Evolutionary conservation across 2,888 invertebrate species (phyloP).

Genomic region (Nomada ruficornis): DNA sequence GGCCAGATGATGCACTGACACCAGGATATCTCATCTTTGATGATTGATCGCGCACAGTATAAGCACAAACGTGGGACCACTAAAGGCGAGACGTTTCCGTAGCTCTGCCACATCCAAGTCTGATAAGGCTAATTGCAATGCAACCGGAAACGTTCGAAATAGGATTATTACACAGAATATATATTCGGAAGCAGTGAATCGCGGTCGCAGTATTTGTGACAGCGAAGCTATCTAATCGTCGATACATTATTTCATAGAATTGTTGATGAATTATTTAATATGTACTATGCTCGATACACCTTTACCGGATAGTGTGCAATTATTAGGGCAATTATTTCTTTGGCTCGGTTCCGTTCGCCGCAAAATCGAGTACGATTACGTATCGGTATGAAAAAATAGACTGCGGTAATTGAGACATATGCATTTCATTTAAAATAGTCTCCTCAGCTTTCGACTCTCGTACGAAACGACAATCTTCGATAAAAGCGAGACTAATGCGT

Average conservation of each 20-base stretch:
- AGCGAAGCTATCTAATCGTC: too few relatives aligned
- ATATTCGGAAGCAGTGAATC: not conserved
- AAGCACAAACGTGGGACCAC: conserved; percentile 3
- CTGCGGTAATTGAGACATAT: not conserved
- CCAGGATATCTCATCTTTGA: conserved; percentile 32
- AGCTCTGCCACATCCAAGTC: conserved; percentile 1
- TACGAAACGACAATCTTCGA: not conserved
- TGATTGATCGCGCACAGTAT: conserved; percentile 18
- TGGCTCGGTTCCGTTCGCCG: conserved; percentile 15
- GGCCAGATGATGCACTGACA: conserved; percentile 16
- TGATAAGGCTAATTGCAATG: conserved; percentile 32
- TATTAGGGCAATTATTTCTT: conserved; percentile 3
- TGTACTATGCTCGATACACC: too few relatives aligned
- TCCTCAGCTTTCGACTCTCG: not conserved
- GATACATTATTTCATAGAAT: too few relatives aligned
- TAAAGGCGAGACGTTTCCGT: conserved; percentile 38
- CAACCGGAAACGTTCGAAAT: conserved; percentile 20
- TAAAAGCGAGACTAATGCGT: not conserved
- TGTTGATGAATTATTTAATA: too few relatives aligned
- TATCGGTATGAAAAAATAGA: not conserved
- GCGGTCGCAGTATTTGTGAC: too few relatives aligned
- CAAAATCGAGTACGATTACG: conserved; percentile 5
- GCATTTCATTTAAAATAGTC: conserved; percentile 9
- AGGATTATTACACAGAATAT: conserved; percentile 13
- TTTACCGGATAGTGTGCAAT: too few relatives aligned